Evolutionary conservation across 2,797 vertebrate species (phyloP).

Genomic region (Pseudochirops corinnae): DNA sequence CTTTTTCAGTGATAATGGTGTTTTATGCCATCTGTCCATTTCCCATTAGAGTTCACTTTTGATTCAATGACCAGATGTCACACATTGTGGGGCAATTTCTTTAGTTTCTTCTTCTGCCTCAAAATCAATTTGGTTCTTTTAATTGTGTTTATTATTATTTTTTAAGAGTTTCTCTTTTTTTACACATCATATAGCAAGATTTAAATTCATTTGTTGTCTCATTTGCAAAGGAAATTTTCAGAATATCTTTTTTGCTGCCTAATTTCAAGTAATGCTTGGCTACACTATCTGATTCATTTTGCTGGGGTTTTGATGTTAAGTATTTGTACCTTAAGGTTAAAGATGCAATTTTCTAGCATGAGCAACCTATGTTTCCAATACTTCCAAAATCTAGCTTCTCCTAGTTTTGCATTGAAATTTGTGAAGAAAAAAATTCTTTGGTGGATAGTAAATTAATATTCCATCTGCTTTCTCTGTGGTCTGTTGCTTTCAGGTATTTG

Average conservation of each 20-base stretch:
- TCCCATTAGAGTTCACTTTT: conserved; percentile 75
- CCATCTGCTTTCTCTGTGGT: neutral
- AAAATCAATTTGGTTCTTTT: conserved; percentile 51
- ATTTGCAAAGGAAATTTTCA: conserved; percentile 26
- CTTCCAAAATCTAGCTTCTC: neutral
- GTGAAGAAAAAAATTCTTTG: conserved; percentile 14
- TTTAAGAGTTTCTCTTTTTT: neutral
- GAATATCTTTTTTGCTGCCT: conserved; percentile 32
- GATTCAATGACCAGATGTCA: conserved; percentile 72
- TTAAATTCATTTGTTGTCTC: conserved; percentile 16
- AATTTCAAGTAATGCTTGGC: neutral
- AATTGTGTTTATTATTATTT: neutral
- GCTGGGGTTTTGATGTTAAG: neutral
- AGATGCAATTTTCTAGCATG: conserved; percentile 15
- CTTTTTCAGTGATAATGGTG: conserved; percentile 70
- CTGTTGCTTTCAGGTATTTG: conserved; percentile 33
- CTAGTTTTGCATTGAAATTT: conserved; percentile 42
- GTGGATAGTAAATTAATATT: neutral
- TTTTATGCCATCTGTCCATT: conserved; percentile 75
- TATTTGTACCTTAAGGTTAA: conserved; percentile 3
- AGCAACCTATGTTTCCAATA: neutral
- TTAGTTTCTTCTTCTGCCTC: conserved; percentile 43
- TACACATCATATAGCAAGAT: conserved; percentile 1
- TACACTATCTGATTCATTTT: neutral
- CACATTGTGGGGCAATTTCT: conserved; percentile 41